phyloP scores from a whole-genome alignment of 2,113 vertebrate species.

The Oxyruncus cristatus region DNA sequence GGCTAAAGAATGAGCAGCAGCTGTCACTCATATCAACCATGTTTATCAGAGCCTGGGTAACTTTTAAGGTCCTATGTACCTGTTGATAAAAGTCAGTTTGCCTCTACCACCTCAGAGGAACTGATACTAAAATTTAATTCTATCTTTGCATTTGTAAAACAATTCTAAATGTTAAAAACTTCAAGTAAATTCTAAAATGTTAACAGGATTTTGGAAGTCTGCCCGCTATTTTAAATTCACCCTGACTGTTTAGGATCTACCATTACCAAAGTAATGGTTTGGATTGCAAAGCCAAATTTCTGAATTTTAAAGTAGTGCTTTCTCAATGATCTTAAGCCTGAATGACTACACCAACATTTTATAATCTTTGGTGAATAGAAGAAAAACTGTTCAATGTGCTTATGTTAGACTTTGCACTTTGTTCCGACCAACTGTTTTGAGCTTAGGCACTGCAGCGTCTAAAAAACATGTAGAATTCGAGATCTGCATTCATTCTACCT shows the following conservation, averaged over 20 bases:
- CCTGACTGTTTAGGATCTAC: not conserved
- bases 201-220: not conserved
- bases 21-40: not conserved
- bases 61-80: not conserved
- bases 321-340: not conserved
- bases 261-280: not conserved
- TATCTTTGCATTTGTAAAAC: not conserved
- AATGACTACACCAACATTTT: not conserved
- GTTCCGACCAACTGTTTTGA: not conserved
- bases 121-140: not conserved
- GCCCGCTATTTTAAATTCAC: not conserved
- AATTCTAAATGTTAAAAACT: not conserved
- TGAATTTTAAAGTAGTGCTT: not conserved
- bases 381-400: not conserved
- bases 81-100: not conserved
- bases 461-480: not conserved
- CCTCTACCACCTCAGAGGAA: not conserved
- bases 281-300: not conserved
- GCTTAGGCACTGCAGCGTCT: not conserved
- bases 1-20: not conserved
- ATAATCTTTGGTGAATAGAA: not conserved
- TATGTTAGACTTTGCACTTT: not conserved
- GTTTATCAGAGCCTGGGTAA: not conserved
- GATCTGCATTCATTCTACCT: not conserved
- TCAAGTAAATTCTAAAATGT: not conserved